These are phyloP conservation scores for Nicator chloris DNA, from an alignment of 2,113 vertebrate genomes.

Conservation along the genomic window DNA sequence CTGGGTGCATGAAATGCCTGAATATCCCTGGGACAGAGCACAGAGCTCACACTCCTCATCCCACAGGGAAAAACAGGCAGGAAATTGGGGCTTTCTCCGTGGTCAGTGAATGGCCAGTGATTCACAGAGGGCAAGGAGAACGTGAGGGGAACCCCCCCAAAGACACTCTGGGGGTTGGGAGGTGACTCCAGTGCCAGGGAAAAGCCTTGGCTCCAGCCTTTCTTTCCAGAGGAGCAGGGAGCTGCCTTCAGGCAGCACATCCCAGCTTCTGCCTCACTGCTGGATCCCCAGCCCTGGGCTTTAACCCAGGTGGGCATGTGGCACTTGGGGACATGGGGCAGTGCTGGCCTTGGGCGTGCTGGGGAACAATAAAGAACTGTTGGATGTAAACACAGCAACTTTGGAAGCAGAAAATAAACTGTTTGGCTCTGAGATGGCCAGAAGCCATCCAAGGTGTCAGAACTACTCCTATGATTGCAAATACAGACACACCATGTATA, in stretches of 20 bases:
- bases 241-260: not conserved
- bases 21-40: not conserved
- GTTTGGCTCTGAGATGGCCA: not conserved
- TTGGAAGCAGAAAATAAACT: not conserved
- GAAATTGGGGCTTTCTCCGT: not conserved
- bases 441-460: not conserved
- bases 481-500: not conserved
- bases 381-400: not conserved
- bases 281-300: not conserved
- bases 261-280: not conserved
- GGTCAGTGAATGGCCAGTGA: not conserved
- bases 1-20: not conserved
- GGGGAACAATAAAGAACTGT: not conserved
- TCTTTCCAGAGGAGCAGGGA: not conserved
- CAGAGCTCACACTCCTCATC: not conserved
- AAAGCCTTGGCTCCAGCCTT: not conserved
- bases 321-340: not conserved
- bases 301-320: rapidly evolving
- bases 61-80: not conserved
- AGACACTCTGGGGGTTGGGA: not conserved
- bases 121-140: not conserved
- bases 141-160: not conserved
- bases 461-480: not conserved
- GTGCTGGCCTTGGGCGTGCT: not conserved
- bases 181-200: not conserved